These are phyloP conservation scores for Tetramorium parvispinum DNA, from an alignment of 1,140 invertebrate species.

Conservation along the genomic window DNA sequence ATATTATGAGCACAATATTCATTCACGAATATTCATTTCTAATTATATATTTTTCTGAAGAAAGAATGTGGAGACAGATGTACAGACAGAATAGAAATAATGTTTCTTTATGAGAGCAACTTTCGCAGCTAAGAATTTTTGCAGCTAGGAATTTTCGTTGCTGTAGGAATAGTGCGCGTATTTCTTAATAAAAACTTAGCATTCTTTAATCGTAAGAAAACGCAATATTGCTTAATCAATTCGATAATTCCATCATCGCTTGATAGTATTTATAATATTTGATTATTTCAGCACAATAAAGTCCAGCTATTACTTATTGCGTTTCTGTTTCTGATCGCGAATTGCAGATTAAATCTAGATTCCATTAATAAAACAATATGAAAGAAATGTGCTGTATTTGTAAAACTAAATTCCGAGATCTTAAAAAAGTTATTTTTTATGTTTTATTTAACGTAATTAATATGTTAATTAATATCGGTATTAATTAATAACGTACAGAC, in stretches of 20 bases:
- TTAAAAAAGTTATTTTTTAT: background rate
- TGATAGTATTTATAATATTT: slow-evolving; percentile 57
- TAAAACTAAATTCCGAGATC: background rate
- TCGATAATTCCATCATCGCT: slow-evolving; percentile 53
- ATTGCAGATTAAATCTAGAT: background rate
- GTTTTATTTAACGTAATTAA: too few species aligned
- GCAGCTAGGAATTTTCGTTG: background rate
- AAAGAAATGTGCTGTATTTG: background rate
- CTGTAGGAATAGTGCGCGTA: background rate
- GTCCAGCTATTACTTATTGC: background rate
- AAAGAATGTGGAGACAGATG: too few species aligned
- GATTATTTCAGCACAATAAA: slow-evolving; percentile 2
- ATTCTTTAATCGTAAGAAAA: slow-evolving; percentile 36
- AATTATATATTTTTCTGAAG: too few species aligned
- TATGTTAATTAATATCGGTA: background rate
- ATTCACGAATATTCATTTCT: too few species aligned
- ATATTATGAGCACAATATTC: too few species aligned
- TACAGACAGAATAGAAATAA: background rate
- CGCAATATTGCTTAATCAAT: slow-evolving; percentile 59
- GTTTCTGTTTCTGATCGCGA: too few species aligned
- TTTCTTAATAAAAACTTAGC: slow-evolving; percentile 54
- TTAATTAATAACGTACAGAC: background rate
- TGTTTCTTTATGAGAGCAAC: background rate
- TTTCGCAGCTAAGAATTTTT: too few species aligned
- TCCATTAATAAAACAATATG: background rate